phyloP scores from a whole-genome alignment of 2,888 invertebrate species.

The Mycogona germanica region DNA sequence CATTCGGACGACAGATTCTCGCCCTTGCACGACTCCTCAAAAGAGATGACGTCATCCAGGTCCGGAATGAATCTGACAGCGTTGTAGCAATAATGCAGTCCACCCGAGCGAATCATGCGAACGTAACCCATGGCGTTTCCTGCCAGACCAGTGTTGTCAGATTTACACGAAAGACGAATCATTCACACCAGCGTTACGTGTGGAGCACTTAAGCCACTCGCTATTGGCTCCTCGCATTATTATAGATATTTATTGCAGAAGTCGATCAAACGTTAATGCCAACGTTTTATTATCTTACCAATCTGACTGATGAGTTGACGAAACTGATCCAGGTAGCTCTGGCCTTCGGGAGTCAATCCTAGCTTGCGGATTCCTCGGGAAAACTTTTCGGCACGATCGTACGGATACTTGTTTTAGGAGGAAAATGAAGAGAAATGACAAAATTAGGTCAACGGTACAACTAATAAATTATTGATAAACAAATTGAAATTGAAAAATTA shows the following conservation, averaged over 20 bases:
- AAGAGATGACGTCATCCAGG: slow-evolving; percentile 49
- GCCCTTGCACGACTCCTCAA: slow-evolving; percentile 49
- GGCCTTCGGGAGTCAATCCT: slow-evolving; percentile 65
- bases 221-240: neutral
- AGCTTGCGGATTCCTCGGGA: slow-evolving; percentile 80
- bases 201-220: neutral
- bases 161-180: too few relatives aligned
- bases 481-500: neutral
- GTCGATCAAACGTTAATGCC: too few relatives aligned
- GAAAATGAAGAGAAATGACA: too few relatives aligned
- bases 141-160: too few relatives aligned
- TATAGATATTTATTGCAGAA: too few relatives aligned
- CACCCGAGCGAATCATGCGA: slow-evolving; percentile 83
- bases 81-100: slow-evolving; percentile 80
- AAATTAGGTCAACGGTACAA: neutral
- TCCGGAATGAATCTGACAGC: slow-evolving; percentile 81
- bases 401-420: too few relatives aligned
- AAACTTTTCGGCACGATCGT: slow-evolving; percentile 85
- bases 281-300: too few relatives aligned
- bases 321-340: slow-evolving; percentile 86
- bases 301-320: slow-evolving; percentile 85
- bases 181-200: neutral
- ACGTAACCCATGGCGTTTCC: slow-evolving; percentile 93
- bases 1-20: slow-evolving; percentile 47
- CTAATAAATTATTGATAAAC: neutral